These are phyloP conservation scores for Eolophus roseicapilla DNA, from an alignment of 2,113 vertebrate genomes.

Conservation along the genomic window DNA sequence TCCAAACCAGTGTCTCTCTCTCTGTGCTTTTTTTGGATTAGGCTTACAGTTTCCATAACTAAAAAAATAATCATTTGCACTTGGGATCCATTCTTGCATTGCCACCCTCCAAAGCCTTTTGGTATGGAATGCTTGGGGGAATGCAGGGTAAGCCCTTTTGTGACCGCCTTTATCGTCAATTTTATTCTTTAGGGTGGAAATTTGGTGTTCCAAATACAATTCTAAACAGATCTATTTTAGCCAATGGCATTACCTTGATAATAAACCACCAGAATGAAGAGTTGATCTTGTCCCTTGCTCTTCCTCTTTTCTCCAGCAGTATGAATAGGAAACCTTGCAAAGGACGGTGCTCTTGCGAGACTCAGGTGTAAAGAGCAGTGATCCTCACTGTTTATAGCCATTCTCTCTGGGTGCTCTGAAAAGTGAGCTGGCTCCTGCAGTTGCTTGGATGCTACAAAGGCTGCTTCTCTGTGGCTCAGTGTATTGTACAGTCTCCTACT, in stretches of 20 bases:
- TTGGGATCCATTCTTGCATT: slow-evolving; percentile 1
- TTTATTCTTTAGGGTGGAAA: not conserved
- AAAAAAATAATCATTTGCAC: slow-evolving; percentile 31
- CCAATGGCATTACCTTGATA: not conserved
- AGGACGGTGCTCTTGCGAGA: not conserved
- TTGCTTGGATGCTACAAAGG: not conserved
- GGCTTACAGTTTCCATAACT: slow-evolving; percentile 26
- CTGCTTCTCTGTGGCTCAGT: not conserved
- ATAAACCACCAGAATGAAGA: not conserved
- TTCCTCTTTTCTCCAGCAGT: not conserved
- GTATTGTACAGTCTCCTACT: not conserved
- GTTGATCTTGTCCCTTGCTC: not conserved
- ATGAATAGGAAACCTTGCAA: not conserved
- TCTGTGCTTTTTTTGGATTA: slow-evolving; percentile 32
- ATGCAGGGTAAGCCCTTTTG: not conserved
- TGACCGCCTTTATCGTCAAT: not conserved
- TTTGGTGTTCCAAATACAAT: not conserved
- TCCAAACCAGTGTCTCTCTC: slow-evolving; percentile 56
- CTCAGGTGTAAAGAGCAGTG: not conserved
- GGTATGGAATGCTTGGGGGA: not conserved
- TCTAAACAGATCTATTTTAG: not conserved
- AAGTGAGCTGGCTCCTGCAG: not conserved
- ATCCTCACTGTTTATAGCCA: not conserved
- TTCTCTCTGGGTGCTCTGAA: not conserved
- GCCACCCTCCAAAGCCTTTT: not conserved